Evolutionary conservation across 2,113 vertebrate species (phyloP).

Genomic region (Vireo altiloquus): DNA sequence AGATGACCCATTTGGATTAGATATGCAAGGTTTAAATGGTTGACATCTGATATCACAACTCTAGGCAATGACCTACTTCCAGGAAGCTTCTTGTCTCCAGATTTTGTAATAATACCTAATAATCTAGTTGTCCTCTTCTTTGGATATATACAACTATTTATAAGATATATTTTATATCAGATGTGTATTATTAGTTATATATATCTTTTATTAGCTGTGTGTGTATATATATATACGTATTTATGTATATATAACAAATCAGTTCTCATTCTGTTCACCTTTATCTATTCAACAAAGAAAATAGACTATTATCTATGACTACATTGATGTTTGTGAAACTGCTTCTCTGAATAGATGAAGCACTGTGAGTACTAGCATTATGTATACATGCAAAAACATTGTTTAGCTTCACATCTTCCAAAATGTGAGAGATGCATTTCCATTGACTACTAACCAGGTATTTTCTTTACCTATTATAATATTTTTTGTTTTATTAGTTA

Average conservation of each 20-base stretch:
- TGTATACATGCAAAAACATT: background rate
- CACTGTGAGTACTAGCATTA: background rate
- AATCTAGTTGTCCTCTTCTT: background rate
- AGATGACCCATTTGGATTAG: background rate
- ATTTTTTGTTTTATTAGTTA: background rate
- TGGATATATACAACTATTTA: background rate
- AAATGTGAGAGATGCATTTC: background rate
- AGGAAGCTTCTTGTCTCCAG: background rate
- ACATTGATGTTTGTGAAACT: background rate
- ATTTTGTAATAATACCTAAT: background rate
- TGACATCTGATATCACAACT: background rate
- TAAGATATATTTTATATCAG: background rate
- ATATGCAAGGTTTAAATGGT: background rate
- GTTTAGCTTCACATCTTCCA: background rate
- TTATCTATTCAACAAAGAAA: background rate
- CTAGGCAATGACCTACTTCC: background rate
- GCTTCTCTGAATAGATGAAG: background rate
- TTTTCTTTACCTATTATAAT: background rate
- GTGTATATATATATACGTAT: background rate
- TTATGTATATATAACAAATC: background rate
- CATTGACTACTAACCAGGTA: background rate
- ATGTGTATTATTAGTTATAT: background rate
- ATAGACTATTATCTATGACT: background rate
- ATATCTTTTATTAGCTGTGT: background rate
- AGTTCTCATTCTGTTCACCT: background rate